Percentiles rank a stretch among this genome's conserved stretches.
phyloP scores from a whole-genome alignment of 2,797 vertebrate genomes.

The Parambassis ranga region DNA sequence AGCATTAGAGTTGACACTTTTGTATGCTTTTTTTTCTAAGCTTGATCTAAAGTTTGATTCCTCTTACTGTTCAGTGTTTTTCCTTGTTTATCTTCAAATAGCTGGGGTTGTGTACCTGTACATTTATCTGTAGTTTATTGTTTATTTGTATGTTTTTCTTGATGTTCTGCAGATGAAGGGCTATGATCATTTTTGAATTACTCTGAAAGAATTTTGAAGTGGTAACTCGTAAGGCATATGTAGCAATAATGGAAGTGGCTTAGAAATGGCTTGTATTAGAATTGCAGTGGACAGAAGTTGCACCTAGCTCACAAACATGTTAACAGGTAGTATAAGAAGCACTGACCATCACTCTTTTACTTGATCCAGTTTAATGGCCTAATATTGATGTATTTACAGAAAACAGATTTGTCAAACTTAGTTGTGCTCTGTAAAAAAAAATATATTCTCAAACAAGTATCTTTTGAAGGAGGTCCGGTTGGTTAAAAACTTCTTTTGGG shows the following conservation, averaged over 20 bases:
- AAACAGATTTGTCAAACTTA: conserved; percentile 37
- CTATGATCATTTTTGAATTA: conserved; percentile 68
- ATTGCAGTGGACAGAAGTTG: conserved; percentile 42
- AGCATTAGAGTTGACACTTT: conserved; percentile 11
- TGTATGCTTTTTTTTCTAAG: conserved; percentile 46
- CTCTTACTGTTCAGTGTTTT: not conserved
- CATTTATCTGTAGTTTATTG: conserved; percentile 1
- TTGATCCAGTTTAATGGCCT: conserved; percentile 55
- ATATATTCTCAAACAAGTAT: conserved; percentile 52
- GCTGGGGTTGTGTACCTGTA: conserved; percentile 11
- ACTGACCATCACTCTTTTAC: conserved; percentile 70
- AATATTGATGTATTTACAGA: conserved; percentile 44
- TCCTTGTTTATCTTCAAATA: not conserved
- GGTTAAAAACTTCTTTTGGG: conserved; percentile 32
- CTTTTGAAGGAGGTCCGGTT: conserved; percentile 27
- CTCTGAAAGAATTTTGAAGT: conserved; percentile 35
- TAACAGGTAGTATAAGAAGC: conserved; percentile 79
- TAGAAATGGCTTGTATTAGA: conserved; percentile 38
- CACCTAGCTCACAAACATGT: conserved; percentile 46
- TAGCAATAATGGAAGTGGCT: conserved; percentile 74
- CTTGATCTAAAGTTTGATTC: conserved; percentile 14
- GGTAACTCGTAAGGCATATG: conserved; percentile 57
- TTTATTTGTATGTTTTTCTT: not conserved
- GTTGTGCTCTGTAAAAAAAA: conserved; percentile 67
- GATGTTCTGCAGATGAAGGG: conserved; percentile 67